These are phyloP conservation scores for Sarcophilus harrisii DNA, from an alignment of 2,797 vertebrate genomes.

Conservation along the genomic window DNA sequence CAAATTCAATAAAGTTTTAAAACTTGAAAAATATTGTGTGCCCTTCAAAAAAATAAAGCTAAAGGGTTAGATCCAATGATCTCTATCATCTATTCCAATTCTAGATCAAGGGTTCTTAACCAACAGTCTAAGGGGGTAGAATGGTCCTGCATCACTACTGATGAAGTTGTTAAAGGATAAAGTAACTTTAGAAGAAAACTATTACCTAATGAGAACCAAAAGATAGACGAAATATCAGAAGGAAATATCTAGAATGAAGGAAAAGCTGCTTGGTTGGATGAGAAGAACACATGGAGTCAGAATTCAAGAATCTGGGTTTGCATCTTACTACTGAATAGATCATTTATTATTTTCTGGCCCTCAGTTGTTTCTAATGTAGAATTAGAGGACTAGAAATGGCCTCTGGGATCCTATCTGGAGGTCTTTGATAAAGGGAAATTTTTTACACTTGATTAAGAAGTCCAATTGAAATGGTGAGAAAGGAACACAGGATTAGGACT, in stretches of 20 bases:
- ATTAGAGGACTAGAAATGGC: background rate
- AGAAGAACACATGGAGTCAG: background rate
- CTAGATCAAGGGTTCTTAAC: background rate
- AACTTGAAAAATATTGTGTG: slow-evolving; percentile 79
- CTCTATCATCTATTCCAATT: background rate
- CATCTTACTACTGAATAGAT: background rate
- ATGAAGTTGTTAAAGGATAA: background rate
- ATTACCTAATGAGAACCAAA: background rate
- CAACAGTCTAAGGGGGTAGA: background rate
- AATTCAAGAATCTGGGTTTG: background rate
- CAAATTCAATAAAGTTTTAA: slow-evolving; percentile 81
- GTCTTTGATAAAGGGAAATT: background rate
- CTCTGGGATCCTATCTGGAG: background rate
- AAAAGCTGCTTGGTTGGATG: background rate
- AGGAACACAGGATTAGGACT: background rate
- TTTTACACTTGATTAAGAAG: background rate
- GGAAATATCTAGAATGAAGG: background rate
- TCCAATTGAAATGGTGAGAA: background rate
- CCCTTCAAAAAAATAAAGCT: slow-evolving; percentile 66
- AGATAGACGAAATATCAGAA: background rate
- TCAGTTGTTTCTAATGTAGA: background rate
- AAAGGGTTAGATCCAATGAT: background rate
- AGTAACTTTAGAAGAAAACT: background rate
- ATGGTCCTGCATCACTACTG: background rate
- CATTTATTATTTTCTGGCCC: background rate